Evolutionary conservation across 1,140 invertebrate species (phyloP), one percentile per base, ranked within the genome.

Genomic region (Philaenus spumarius): DNA sequence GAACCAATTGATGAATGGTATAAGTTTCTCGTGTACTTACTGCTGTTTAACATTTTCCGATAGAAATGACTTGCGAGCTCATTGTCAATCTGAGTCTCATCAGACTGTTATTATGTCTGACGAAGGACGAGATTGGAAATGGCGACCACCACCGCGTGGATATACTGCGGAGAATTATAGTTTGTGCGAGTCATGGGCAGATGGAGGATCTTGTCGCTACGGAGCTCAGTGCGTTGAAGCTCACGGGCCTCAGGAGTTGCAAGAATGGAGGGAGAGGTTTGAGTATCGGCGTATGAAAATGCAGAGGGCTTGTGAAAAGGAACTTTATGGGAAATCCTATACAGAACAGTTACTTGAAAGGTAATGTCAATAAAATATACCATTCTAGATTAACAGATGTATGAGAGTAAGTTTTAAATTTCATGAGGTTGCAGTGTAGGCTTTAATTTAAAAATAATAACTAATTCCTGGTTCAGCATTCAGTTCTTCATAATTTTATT

Each of bases 221-320:
- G 84, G 83, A 17, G 76, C 80, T 14, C 84, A 86, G 64, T 89
- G 86, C 71, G 81, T 85, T n/a, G 80, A 85, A 68, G 87, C 87
- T 3, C 87, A 90, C 68, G 84, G 84, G 14, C 68, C 77, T 52
- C 82, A 84, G 50, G 87, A 90, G 69, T 69, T 89, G 7, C 72
- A 77, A 11, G 86, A 90, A 74, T 90, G 87, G 87, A 80, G 82
- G 65, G 80, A 86, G 64, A 73, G 86, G 48, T 86, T 84, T 67
- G 79, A 83, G 61, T 84, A 85, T 66, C 71, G 83, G 26, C 73
- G 73, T 46, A 81, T 80, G 77, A 78, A 80, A 62, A 69, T 86
- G 42, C 80, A 85, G 66, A 74, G 79, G 59, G 82, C 84, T 3
- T 78, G 77, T 63, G 83, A 87, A 57, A 82, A 83, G 67, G 79